Percentiles rank a stretch among this genome's conserved stretches.
These are phyloP conservation scores for Lampropteryx suffumata DNA, from an alignment of 2,888 invertebrate genomes.

Conservation along the genomic window DNA sequence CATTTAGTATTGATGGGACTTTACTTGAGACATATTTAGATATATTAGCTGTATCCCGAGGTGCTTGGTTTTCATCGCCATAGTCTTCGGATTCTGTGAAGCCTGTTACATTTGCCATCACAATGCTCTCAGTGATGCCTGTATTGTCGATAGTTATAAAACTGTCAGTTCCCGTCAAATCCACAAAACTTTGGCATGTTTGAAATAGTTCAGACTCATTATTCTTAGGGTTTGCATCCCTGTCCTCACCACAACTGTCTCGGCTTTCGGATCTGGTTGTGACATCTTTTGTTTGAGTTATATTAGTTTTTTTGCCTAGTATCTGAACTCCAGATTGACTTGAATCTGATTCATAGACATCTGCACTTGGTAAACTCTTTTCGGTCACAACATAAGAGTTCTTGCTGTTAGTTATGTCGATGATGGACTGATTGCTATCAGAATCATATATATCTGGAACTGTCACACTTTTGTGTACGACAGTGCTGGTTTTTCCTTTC, in stretches of 20 bases:
- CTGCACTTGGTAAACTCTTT: constrained; percentile 68
- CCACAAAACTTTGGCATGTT: constrained; percentile 46
- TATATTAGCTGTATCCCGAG: constrained; percentile 37
- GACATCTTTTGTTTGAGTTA: constrained; percentile 27
- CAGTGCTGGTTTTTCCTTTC: constrained; percentile 61
- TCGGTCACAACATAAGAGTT: constrained; percentile 61
- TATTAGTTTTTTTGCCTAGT: constrained; percentile 35
- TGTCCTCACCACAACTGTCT: constrained; percentile 26
- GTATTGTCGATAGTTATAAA: constrained; percentile 39
- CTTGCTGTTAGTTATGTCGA: constrained; percentile 50
- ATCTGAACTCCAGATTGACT: constrained; percentile 53
- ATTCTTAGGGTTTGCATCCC: background rate
- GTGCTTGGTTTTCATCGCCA: constrained; percentile 38
- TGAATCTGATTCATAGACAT: constrained; percentile 83
- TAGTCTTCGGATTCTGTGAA: constrained; percentile 54
- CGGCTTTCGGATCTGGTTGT: constrained; percentile 44
- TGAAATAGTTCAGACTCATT: constrained; percentile 31
- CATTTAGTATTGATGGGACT: constrained; percentile 69
- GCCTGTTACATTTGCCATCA: constrained; percentile 72
- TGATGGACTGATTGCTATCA: constrained; percentile 76
- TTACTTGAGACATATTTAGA: constrained; percentile 69
- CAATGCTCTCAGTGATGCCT: constrained; percentile 60
- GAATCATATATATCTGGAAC: constrained; percentile 82
- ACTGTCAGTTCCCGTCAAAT: constrained; percentile 55
- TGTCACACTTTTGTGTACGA: constrained; percentile 62